phyloP scores from a whole-genome alignment of 2,113 vertebrate genomes.

The Cacatua alba region DNA sequence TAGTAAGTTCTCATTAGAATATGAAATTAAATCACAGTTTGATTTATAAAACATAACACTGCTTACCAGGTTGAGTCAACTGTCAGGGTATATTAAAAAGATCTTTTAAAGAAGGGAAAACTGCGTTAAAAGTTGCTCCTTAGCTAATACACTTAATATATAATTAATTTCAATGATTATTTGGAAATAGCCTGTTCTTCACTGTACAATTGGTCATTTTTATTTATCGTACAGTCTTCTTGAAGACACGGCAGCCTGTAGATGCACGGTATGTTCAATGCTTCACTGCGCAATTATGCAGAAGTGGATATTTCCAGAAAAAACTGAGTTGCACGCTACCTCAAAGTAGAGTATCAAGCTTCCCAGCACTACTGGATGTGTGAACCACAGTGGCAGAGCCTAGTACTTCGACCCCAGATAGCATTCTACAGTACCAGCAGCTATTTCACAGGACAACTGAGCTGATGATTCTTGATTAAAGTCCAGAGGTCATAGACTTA shows the following conservation, averaged over 20 bases:
- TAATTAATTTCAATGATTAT: not conserved
- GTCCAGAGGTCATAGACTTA: not conserved
- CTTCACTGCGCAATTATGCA: not conserved
- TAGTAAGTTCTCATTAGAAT: not conserved
- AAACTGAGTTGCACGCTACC: not conserved
- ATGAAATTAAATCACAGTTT: not conserved
- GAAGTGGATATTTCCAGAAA: not conserved
- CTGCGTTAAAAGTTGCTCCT: not conserved
- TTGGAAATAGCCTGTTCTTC: not conserved
- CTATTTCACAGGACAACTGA: not conserved
- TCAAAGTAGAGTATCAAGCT: not conserved
- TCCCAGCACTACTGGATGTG: not conserved
- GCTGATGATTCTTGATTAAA: not conserved
- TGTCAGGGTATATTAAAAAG: not conserved
- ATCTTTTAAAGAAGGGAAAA: not conserved
- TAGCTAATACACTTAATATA: not conserved
- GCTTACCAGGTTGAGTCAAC: constrained; percentile 1
- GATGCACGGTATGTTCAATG: fast-evolving
- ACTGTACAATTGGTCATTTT: not conserved
- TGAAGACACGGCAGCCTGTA: fast-evolving
- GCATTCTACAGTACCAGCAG: not conserved
- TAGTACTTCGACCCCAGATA: not conserved
- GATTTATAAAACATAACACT: not conserved
- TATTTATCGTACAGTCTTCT: not conserved
- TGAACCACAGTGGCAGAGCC: not conserved